A percentile compares a stretch with the other conserved stretches of the same genome.
Evolutionary conservation across 2,888 invertebrate species (phyloP).

Genomic region (Phytoseiulus persimilis): DNA sequence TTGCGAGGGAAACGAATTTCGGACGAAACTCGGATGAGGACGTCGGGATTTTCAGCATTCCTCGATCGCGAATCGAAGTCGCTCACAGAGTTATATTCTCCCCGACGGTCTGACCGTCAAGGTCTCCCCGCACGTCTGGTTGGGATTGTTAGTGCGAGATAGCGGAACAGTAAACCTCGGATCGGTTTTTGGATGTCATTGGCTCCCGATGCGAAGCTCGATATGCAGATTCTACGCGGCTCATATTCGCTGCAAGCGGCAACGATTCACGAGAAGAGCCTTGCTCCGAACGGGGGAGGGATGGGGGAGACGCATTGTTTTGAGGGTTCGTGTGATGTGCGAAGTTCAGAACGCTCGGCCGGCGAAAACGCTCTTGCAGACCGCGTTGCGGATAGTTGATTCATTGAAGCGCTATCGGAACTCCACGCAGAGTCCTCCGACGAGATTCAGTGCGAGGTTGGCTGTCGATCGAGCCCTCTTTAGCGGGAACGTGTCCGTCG

Average conservation of each 20-base stretch:
- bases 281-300: not conserved
- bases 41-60: not conserved
- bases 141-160: not conserved
- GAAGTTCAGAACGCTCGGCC: not conserved
- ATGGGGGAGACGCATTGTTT: not conserved
- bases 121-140: not conserved
- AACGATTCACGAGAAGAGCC: too few relatives aligned
- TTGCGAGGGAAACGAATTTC: not conserved
- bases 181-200: not conserved
- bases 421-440: not conserved
- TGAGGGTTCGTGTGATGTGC: not conserved
- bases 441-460: not conserved
- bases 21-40: not conserved
- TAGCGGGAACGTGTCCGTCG: not conserved
- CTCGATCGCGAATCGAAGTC: not conserved
- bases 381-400: not conserved
- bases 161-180: not conserved
- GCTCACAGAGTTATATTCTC: not conserved
- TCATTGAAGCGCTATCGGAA: not conserved
- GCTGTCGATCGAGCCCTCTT: not conserved
- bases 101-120: not conserved
- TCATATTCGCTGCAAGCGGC: too few relatives aligned
- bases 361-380: not conserved
- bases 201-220: not conserved
- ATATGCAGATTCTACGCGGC: not conserved